These are phyloP conservation scores for Cebidichthys violaceus DNA, from an alignment of 2,113 vertebrate genomes.

Conservation along the genomic window DNA sequence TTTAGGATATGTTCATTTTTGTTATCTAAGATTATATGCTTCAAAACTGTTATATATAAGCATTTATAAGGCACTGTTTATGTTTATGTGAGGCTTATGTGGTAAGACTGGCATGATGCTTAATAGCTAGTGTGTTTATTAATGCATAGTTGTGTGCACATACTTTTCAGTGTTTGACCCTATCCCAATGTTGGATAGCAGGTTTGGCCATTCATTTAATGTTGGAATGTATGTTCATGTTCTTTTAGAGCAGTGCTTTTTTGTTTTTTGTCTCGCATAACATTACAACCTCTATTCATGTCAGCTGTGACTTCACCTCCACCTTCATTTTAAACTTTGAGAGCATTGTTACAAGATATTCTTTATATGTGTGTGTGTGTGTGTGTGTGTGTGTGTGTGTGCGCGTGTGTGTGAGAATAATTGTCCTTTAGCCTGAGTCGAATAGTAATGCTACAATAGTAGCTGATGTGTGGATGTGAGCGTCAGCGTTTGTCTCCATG, in stretches of 20 bases:
- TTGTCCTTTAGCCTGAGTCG: background rate
- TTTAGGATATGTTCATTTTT: background rate
- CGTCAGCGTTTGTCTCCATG: conserved; percentile 3
- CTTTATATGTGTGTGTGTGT: background rate
- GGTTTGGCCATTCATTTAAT: background rate
- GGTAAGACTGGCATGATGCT: background rate
- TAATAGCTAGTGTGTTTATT: conserved; percentile 10
- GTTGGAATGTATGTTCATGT: conserved; percentile 25
- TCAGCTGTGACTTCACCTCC: conserved; percentile 2
- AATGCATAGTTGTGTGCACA: conserved; percentile 13
- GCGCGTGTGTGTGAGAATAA: background rate
- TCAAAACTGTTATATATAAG: background rate
- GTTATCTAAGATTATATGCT: background rate
- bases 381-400: background rate
- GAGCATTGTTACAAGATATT: background rate
- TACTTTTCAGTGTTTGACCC: conserved; percentile 16
- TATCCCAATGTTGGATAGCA: background rate
- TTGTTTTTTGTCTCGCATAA: background rate
- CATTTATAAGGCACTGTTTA: background rate
- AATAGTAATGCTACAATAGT: background rate
- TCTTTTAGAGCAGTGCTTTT: background rate
- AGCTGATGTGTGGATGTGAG: background rate
- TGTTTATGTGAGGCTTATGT: background rate
- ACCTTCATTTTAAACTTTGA: background rate
- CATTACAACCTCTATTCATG: background rate